These are phyloP conservation scores for Menidia menidia DNA, from an alignment of 2,797 vertebrate genomes.

Conservation along the genomic window DNA sequence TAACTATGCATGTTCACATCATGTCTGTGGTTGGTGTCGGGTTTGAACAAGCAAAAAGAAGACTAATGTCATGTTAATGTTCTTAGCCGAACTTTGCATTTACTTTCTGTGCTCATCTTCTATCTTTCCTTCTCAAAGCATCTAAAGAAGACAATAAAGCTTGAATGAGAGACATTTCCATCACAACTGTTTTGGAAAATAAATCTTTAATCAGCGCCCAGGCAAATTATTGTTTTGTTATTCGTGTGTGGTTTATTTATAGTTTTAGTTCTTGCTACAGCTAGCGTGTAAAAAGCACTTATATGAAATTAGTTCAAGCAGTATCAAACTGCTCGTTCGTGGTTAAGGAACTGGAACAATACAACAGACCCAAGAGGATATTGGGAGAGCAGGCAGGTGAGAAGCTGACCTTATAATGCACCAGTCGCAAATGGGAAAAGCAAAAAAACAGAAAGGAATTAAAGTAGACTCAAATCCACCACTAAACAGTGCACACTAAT, in stretches of 20 bases:
- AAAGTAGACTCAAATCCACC: slow-evolving; percentile 27
- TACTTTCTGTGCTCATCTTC: slow-evolving; percentile 67
- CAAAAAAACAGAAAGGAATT: slow-evolving; percentile 12
- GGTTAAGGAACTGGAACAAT: slow-evolving; percentile 19
- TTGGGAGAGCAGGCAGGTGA: slow-evolving; percentile 6
- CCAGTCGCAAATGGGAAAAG: slow-evolving; percentile 8
- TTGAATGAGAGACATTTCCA: slow-evolving; percentile 30
- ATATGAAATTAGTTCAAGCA: slow-evolving; percentile 57
- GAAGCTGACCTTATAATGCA: slow-evolving; percentile 14
- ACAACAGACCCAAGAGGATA: slow-evolving; percentile 25
- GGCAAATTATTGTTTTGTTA: slow-evolving; percentile 24
- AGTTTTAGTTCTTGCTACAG: slow-evolving; percentile 48
- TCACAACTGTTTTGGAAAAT: slow-evolving; percentile 16
- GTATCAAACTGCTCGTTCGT: slow-evolving; percentile 78
- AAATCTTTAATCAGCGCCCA: slow-evolving; percentile 29
- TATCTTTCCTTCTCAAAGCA: slow-evolving; percentile 58
- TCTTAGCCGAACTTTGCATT: slow-evolving; percentile 55
- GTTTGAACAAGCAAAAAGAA: slow-evolving; percentile 71
- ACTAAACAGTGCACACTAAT: slow-evolving; percentile 48
- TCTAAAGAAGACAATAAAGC: slow-evolving; percentile 41
- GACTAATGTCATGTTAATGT: slow-evolving; percentile 58
- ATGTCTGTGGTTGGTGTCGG: slow-evolving; percentile 38
- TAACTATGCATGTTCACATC: slow-evolving; percentile 59
- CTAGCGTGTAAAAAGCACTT: slow-evolving; percentile 41
- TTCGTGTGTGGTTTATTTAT: slow-evolving; percentile 60